phyloP scores from a whole-genome alignment of 2,888 invertebrate genomes.

The Ditylenchus weischeri region DNA sequence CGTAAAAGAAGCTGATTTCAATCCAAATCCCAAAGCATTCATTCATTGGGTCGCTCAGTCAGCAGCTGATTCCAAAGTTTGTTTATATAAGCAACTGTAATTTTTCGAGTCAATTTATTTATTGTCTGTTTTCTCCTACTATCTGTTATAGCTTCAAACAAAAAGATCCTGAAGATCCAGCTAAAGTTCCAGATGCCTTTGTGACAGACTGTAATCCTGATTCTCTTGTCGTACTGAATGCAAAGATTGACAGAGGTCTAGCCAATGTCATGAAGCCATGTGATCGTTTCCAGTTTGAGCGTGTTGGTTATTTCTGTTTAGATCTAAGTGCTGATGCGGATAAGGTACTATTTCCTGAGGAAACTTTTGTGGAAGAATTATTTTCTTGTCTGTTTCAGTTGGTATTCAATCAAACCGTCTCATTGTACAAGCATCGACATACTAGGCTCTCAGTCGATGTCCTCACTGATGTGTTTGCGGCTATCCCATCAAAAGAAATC shows the following conservation, averaged over 20 bases:
- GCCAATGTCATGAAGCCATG: conserved; percentile 68
- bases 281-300: conserved; percentile 88
- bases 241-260: conserved; percentile 75
- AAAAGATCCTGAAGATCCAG: conserved; percentile 89
- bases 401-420: conserved; percentile 89
- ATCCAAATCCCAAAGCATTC: conserved; percentile 90
- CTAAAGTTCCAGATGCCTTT: conserved; percentile 88
- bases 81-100: conserved; percentile 84
- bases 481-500: too few species aligned
- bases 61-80: conserved; percentile 71
- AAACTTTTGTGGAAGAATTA: background rate
- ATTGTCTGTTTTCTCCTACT: too few species aligned
- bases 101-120: conserved; percentile 55
- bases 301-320: conserved; percentile 91
- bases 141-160: conserved; percentile 73
- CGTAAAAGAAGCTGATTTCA: conserved; percentile 61
- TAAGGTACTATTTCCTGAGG: background rate
- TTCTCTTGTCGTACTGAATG: conserved; percentile 71
- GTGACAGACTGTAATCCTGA: conserved; percentile 79
- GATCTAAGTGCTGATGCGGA: conserved; percentile 64
- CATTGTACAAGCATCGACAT: too few species aligned
- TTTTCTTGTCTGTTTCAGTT: conserved; percentile 67
- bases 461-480: too few species aligned
- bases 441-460: too few species aligned
- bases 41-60: conserved; percentile 96